phyloP scores from a whole-genome alignment of 2,888 invertebrate species.

The Ypsolopha scabrella region DNA sequence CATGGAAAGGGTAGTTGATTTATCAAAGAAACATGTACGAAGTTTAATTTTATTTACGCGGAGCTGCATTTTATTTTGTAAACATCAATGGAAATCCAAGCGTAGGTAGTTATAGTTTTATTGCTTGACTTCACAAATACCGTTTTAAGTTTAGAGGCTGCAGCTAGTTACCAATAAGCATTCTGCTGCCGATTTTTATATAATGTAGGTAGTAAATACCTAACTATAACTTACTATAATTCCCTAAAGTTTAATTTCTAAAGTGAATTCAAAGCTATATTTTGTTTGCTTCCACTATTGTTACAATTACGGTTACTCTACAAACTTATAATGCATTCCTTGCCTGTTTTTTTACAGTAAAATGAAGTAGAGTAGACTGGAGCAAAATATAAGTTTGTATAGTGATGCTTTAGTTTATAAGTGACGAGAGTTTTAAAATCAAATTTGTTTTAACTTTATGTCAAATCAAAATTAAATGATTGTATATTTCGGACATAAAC shows the following conservation, averaged over 20 bases:
- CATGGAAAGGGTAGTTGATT: slow-evolving; percentile 25
- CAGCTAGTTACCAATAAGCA: background rate
- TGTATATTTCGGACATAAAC: slow-evolving; percentile 58
- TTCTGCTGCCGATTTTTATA: background rate
- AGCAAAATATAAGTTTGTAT: background rate
- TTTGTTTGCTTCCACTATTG: slow-evolving; percentile 53
- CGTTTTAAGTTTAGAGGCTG: background rate
- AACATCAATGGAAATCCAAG: background rate
- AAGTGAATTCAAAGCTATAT: slow-evolving; percentile 10
- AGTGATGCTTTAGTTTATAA: slow-evolving; percentile 30
- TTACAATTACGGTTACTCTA: slow-evolving; percentile 11
- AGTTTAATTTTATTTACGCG: background rate
- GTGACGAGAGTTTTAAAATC: slow-evolving; percentile 44
- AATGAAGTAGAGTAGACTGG: background rate
- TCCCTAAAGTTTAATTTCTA: background rate
- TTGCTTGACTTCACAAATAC: background rate
- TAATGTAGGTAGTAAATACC: background rate
- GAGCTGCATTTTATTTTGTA: background rate
- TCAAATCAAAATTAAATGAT: slow-evolving; percentile 52
- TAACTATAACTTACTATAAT: background rate
- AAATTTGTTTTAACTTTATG: slow-evolving; percentile 39
- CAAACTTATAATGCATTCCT: background rate
- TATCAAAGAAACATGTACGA: background rate
- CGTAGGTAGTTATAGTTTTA: background rate
- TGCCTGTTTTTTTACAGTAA: background rate